Conservation (phyloP, 2,888 invertebrate species). For the Corythucha ciliata region DNA sequence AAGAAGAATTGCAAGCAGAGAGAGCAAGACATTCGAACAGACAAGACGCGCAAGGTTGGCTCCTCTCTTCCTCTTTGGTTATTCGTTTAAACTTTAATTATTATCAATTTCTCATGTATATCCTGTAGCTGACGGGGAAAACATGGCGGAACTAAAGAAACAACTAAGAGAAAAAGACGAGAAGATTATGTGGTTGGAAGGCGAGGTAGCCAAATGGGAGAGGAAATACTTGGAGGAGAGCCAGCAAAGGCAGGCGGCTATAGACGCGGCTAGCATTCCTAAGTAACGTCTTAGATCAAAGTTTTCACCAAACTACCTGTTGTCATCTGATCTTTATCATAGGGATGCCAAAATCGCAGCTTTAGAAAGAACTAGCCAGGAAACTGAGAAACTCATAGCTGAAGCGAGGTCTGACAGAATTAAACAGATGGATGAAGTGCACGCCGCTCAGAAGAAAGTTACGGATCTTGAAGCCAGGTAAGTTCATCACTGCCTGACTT, state of each 20-base stretch:
- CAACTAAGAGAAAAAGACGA: conserved; percentile 58
- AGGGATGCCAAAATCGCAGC: conserved; percentile 80
- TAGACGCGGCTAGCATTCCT: conserved; percentile 67
- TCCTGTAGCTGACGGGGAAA: conserved; percentile 34
- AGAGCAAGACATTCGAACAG: conserved; percentile 36
- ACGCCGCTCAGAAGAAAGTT: conserved; percentile 74
- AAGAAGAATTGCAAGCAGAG: conserved; percentile 67
- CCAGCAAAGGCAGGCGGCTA: conserved; percentile 66
- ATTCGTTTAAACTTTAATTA: not conserved
- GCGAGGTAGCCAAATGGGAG: conserved; percentile 77
- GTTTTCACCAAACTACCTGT: conserved; percentile 8
- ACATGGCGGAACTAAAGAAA: conserved; percentile 50
- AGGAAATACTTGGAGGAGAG: conserved; percentile 75
- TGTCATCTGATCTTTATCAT: conserved; percentile 29
- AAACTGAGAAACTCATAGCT: conserved; percentile 73
- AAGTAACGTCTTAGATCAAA: conserved; percentile 46
- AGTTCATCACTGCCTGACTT: conserved; percentile 27
- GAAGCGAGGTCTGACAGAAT: conserved; percentile 79
- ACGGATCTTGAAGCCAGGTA: conserved; percentile 77
- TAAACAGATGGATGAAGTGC: conserved; percentile 79
- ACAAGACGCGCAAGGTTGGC: conserved; percentile 24
- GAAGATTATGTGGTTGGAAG: conserved; percentile 63
- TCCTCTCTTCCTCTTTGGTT: not conserved
- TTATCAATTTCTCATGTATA: not conserved
- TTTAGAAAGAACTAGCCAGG: conserved; percentile 69